These are phyloP conservation scores for Eufriesea mexicana DNA, from an alignment of 1,140 invertebrate species.

Conservation along the genomic window DNA sequence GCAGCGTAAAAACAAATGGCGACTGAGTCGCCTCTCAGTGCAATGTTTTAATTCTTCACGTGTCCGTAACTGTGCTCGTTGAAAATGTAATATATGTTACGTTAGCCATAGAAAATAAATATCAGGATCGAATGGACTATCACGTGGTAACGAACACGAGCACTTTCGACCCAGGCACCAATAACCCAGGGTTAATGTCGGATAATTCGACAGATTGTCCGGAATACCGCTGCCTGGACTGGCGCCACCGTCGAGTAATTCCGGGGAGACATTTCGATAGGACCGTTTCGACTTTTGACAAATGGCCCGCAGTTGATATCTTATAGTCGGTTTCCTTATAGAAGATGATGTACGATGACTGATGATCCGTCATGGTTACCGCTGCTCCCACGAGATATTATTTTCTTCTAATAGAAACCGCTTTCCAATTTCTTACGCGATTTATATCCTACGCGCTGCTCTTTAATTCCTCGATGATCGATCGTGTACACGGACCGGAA, in stretches of 20 bases:
- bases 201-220: conserved; percentile 67
- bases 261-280: conserved; percentile 62
- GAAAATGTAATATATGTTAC: no score
- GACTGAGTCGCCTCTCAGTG: no score
- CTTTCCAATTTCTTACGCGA: conserved; percentile 50
- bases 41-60: no score
- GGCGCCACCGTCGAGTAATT: conserved; percentile 54
- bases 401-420: conserved; percentile 46
- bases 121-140: conserved; percentile 28
- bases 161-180: conserved; percentile 17
- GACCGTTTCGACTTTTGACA: conserved; percentile 72
- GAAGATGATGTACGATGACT: conserved; percentile 67
- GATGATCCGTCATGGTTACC: conserved; percentile 66
- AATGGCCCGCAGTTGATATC: conserved; percentile 70
- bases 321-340: conserved; percentile 64
- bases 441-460: conserved; percentile 23
- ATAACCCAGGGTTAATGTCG: conserved; percentile 59
- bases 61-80: no score
- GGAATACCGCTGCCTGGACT: conserved; percentile 28
- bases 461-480: background rate
- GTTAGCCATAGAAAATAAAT: conserved; percentile 7
- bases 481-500: background rate
- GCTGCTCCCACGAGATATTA: conserved; percentile 56
- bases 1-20: no score
- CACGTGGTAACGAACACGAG: conserved; percentile 39